Conservation (phyloP, 2,888 invertebrate species). For the Endomychus coccineus region DNA sequence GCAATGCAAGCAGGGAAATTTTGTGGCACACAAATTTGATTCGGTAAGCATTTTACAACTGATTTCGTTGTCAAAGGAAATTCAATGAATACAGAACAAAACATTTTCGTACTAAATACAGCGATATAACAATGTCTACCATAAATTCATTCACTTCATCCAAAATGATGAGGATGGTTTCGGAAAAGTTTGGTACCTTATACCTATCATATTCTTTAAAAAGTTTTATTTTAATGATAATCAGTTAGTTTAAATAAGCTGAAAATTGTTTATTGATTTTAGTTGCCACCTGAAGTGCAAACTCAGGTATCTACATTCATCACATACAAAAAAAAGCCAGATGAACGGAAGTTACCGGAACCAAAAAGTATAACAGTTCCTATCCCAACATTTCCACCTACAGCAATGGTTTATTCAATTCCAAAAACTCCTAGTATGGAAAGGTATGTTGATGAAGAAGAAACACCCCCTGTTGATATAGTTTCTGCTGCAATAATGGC, state of each 20-base stretch:
- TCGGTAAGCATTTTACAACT: slow-evolving; percentile 59
- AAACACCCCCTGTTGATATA: slow-evolving; percentile 58
- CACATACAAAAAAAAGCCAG: slow-evolving; percentile 53
- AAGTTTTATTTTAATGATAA: no score
- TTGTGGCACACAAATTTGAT: slow-evolving; percentile 85
- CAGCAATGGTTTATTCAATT: slow-evolving; percentile 71
- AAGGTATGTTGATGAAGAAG: slow-evolving; percentile 45
- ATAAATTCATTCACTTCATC: no score
- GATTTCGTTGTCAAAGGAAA: not conserved
- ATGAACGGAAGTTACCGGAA: slow-evolving; percentile 43
- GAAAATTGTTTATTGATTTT: slow-evolving; percentile 35
- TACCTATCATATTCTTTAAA: no score
- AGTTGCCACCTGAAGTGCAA: slow-evolving; percentile 89
- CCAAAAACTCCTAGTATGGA: slow-evolving; percentile 41
- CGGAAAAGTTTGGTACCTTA: no score
- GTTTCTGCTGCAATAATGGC: slow-evolving; percentile 87
- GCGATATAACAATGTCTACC: no score
- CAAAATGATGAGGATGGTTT: no score
- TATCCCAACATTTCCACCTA: slow-evolving; percentile 74
- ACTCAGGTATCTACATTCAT: slow-evolving; percentile 77
- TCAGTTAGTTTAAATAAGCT: no score
- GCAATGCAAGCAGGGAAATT: slow-evolving; percentile 92
- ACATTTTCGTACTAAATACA: no score
- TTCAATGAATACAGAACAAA: no score
- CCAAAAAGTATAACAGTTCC: slow-evolving; percentile 64